Percentiles rank a stretch among this genome's conserved stretches.
These are phyloP conservation scores for Hypomesus transpacificus DNA, from an alignment of 2,113 vertebrate genomes.

Conservation along the genomic window DNA sequence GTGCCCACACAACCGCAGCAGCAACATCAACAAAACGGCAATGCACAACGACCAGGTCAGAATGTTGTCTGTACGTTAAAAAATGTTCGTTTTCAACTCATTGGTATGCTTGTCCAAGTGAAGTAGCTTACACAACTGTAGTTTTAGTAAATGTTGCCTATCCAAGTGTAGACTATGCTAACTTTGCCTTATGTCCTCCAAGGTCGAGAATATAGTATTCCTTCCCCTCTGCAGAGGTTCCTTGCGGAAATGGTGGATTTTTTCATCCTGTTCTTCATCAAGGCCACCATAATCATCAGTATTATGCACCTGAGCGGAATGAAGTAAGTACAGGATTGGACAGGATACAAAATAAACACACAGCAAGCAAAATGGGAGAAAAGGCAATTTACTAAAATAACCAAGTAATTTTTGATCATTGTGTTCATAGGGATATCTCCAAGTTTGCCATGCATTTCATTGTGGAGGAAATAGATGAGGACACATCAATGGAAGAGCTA, in stretches of 20 bases:
- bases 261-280: slow-evolving; percentile 97
- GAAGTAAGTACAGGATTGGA: slow-evolving; percentile 80
- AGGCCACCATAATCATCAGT: slow-evolving; percentile 92
- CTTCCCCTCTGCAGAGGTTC: slow-evolving; percentile 91
- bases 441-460: slow-evolving; percentile 99
- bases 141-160: too few relatives aligned
- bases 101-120: too few relatives aligned
- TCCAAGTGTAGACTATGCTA: too few relatives aligned
- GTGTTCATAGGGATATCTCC: slow-evolving; percentile 84
- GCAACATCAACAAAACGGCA: slow-evolving; percentile 59
- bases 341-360: too few relatives aligned
- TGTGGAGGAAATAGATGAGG: slow-evolving; percentile 98
- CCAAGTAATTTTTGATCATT: not conserved
- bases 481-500: slow-evolving; percentile 96
- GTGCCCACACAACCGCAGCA: slow-evolving; percentile 43
- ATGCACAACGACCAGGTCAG: slow-evolving; percentile 62
- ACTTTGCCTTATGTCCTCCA: slow-evolving; percentile 1
- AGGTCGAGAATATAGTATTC: slow-evolving; percentile 92
- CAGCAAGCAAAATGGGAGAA: too few relatives aligned
- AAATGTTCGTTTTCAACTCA: too few relatives aligned
- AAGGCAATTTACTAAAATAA: too few relatives aligned
- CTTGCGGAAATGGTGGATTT: slow-evolving; percentile 98
- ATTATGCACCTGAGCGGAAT: slow-evolving; percentile 98
- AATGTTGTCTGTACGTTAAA: too few relatives aligned
- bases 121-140: too few relatives aligned